phyloP scores from a whole-genome alignment of 2,113 vertebrate species.

The Mohoua ochrocephala region DNA sequence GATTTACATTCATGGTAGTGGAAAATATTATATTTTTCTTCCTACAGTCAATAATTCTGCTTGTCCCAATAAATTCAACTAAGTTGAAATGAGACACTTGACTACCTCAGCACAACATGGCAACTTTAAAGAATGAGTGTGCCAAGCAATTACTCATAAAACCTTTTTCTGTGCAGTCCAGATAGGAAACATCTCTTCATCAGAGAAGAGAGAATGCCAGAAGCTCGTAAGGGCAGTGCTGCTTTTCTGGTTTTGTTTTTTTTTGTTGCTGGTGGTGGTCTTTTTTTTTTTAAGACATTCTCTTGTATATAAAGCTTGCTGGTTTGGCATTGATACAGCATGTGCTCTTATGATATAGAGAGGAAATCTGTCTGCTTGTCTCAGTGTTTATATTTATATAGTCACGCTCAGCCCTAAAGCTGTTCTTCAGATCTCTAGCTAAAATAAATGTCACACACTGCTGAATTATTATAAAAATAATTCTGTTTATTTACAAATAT shows the following conservation, averaged over 20 bases:
- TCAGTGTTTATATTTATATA: constrained; percentile 61
- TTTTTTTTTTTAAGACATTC: background rate
- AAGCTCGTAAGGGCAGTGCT: constrained; percentile 1
- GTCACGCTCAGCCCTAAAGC: constrained; percentile 39
- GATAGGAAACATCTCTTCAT: constrained; percentile 28
- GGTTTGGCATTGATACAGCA: constrained; percentile 1
- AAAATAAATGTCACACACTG: constrained; percentile 60
- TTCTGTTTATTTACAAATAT: constrained; percentile 66
- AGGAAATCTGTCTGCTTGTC: constrained; percentile 55
- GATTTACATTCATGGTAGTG: background rate
- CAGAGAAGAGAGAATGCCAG: constrained; percentile 33
- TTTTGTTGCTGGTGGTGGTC: too few relatives aligned
- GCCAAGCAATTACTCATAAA: constrained; percentile 30
- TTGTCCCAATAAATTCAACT: constrained; percentile 24
- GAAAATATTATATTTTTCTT: background rate
- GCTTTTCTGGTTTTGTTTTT: background rate
- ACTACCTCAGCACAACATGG: background rate
- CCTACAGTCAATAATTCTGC: background rate
- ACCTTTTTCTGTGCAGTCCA: background rate
- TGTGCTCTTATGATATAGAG: constrained; percentile 9
- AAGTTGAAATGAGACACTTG: background rate
- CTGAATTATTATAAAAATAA: constrained; percentile 63
- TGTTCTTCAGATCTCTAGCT: constrained; percentile 54
- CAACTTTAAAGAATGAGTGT: constrained; percentile 13
- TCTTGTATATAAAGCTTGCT: background rate